These are phyloP conservation scores for Encarsia formosa DNA, from an alignment of 2,888 invertebrate genomes.

Conservation along the genomic window DNA sequence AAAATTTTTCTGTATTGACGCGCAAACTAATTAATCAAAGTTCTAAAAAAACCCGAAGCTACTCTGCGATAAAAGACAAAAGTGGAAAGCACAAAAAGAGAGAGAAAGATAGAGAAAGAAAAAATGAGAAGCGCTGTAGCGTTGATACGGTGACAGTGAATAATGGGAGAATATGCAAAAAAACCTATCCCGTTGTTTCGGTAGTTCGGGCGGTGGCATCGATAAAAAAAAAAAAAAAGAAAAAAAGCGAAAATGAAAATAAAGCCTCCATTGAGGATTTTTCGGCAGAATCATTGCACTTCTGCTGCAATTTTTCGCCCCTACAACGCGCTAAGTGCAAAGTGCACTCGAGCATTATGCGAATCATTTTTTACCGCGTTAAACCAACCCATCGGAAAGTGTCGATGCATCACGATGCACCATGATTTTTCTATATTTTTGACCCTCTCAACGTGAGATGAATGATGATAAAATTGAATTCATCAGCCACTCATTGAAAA, in stretches of 20 bases:
- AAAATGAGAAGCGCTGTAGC: conserved; percentile 2
- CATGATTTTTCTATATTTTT: too few relatives aligned
- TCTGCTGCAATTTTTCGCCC: background rate
- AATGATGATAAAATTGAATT: too few relatives aligned
- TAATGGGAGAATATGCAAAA: conserved; percentile 20
- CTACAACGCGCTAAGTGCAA: conserved; percentile 1
- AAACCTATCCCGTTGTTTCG: conserved; percentile 11
- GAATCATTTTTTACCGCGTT: conserved; percentile 10
- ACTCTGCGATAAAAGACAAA: background rate
- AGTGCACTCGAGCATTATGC: conserved; percentile 10
- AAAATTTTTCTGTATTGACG: too few relatives aligned
- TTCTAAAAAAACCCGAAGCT: background rate
- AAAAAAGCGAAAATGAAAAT: too few relatives aligned
- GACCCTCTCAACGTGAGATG: too few relatives aligned
- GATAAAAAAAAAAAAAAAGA: conserved; percentile 3
- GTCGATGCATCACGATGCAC: too few relatives aligned
- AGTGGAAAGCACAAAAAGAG: background rate
- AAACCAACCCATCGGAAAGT: too few relatives aligned
- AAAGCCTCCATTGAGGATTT: too few relatives aligned
- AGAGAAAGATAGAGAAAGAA: background rate
- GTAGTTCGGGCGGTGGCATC: background rate
- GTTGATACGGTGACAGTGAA: conserved; percentile 16
- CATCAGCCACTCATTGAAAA: too few relatives aligned
- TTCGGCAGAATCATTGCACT: conserved; percentile 6
- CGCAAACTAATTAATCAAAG: conserved; percentile 19